Percentiles rank a stretch among this genome's conserved stretches.
Evolutionary conservation across 2,888 invertebrate genomes (phyloP).

Genomic region (Zhengitettix transpicula): DNA sequence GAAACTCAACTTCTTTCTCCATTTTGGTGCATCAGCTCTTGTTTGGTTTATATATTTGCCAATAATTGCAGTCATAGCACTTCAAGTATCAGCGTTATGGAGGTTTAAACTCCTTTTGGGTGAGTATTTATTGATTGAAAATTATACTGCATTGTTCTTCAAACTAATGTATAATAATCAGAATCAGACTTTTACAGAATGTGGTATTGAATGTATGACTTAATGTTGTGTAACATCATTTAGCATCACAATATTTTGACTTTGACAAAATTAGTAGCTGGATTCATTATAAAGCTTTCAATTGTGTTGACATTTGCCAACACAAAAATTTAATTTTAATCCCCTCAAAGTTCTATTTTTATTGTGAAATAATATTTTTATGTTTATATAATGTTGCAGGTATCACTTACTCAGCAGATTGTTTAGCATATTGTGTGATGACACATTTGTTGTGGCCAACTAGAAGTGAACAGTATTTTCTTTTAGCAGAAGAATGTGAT

Average conservation of each 20-base stretch:
- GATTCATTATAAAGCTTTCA: too few relatives aligned
- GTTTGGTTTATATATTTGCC: slow-evolving; percentile 98
- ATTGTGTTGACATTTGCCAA: background rate
- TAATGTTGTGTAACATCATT: too few relatives aligned
- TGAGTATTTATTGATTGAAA: slow-evolving; percentile 27
- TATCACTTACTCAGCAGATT: slow-evolving; percentile 89
- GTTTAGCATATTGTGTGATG: slow-evolving; percentile 87
- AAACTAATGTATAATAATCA: too few relatives aligned
- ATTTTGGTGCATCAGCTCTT: slow-evolving; percentile 91
- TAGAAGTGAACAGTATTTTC: slow-evolving; percentile 77
- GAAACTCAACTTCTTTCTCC: slow-evolving; percentile 83
- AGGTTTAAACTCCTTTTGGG: slow-evolving; percentile 84
- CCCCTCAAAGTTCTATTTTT: background rate
- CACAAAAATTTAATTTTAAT: background rate
- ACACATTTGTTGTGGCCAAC: slow-evolving; percentile 93
- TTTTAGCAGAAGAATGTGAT: slow-evolving; percentile 44
- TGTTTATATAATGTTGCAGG: slow-evolving; percentile 34
- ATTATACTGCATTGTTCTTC: too few relatives aligned
- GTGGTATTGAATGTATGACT: too few relatives aligned
- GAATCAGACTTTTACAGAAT: too few relatives aligned
- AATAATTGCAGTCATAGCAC: slow-evolving; percentile 79
- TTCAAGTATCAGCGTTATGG: slow-evolving; percentile 89
- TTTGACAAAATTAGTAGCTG: too few relatives aligned
- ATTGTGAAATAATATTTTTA: too few relatives aligned
- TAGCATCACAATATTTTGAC: too few relatives aligned